Evolutionary conservation across 1,140 invertebrate species (phyloP), one percentile per base, ranked within the genome.

Genomic region (Diorhabda carinulata): DNA sequence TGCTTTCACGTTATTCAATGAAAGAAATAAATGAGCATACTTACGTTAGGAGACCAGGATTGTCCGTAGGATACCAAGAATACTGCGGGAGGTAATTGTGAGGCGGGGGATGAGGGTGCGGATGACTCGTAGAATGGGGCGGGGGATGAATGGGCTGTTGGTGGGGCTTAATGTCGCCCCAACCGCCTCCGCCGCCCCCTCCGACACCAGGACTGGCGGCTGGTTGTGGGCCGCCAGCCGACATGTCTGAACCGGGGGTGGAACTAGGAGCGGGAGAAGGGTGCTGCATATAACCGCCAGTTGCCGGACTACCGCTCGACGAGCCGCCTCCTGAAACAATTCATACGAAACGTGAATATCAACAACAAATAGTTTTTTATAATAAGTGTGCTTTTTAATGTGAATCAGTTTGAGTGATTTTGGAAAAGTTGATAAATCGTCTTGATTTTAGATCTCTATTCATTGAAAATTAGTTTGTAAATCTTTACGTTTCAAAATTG

Each of bases 41-140:
- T 89, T 84, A 90, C 86, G 89, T 89, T 78, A 90, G 84, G 75
- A 90, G 84, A 80, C 87, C 87, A 71, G 87, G 87, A 82, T 89
- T 88, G 69, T 89, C 88, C 69, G 87, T 82, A 76, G 88, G 86
- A 79, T 90, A 90, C 89, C 89, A 90, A 72, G 87, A 88, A 79
- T 90, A 90, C 81, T 89, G 87, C 64, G 87, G 87, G 85, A 89
- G 88, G 80, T 88, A 88, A 77, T 81, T 80, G 73, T 81, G 80
- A 52, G 80, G 77, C 57, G 78, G 73, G 4, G 73, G 73, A 42
- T 68, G 69, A 68, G 72, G 77, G 70, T 76, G 79, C 61, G 76
- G 77, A 67, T 76, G 76, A 65, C 84, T 81, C 81, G 83, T 83
- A 65, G 76, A 77, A 72, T 76, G 78, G 10, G 83, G 81, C 64